Evolutionary conservation across 2,888 invertebrate genomes (phyloP).

Genomic region (Falcaria lacertinaria): DNA sequence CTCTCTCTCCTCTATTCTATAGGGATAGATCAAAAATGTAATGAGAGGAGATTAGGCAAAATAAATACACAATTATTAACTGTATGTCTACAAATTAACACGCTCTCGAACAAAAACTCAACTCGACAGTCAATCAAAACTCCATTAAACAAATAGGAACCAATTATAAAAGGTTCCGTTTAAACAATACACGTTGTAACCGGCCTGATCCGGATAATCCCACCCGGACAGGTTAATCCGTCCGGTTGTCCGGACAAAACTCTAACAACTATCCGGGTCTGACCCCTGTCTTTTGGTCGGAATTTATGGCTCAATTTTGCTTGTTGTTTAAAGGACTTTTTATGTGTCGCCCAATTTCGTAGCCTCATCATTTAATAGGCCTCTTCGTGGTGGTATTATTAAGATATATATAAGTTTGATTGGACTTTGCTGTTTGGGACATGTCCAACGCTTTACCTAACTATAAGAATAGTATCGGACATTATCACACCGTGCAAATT

Average conservation of each 20-base stretch:
- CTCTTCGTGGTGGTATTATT: background rate
- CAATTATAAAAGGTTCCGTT: conserved; percentile 12
- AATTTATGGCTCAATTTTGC: conserved; percentile 31
- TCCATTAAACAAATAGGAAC: background rate
- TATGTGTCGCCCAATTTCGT: background rate
- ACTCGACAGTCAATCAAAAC: background rate
- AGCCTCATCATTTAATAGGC: background rate
- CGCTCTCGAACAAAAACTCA: background rate
- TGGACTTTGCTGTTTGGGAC: too few species aligned
- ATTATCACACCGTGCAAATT: too few species aligned
- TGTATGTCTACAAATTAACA: background rate
- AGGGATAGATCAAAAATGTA: too few species aligned
- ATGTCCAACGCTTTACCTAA: too few species aligned
- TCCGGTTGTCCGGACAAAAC: conserved; percentile 26
- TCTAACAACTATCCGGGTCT: conserved; percentile 34
- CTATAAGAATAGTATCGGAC: too few species aligned
- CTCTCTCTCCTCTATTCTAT: too few species aligned
- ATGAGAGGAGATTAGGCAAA: too few species aligned
- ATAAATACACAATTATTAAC: too few species aligned
- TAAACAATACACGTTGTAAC: conserved; percentile 36
- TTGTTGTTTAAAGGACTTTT: conserved; percentile 13
- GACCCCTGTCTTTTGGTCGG: conserved; percentile 29
- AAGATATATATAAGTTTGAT: too few species aligned
- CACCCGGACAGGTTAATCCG: conserved; percentile 53
- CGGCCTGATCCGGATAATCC: conserved; percentile 34